Evolutionary conservation across 1,140 invertebrate genomes (phyloP).

Genomic region (Scaptomyza montana): DNA sequence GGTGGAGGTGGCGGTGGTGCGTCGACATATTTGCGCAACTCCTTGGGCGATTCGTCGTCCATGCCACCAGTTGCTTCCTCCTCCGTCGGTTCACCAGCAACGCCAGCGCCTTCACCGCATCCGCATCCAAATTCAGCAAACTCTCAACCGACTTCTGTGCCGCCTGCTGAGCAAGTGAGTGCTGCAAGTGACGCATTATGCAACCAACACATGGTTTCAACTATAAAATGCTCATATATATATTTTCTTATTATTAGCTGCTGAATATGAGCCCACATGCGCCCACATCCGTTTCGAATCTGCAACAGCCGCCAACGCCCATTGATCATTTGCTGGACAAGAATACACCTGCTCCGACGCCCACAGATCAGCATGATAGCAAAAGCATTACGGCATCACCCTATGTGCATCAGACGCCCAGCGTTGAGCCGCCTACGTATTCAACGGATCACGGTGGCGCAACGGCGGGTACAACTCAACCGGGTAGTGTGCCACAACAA

Average conservation of each 20-base stretch:
- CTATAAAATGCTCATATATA: slow-evolving; percentile 14
- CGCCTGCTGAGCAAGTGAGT: slow-evolving; percentile 87
- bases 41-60: slow-evolving; percentile 83
- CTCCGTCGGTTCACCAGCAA: slow-evolving; percentile 89
- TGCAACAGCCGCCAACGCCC: slow-evolving; percentile 80
- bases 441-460: slow-evolving; percentile 40
- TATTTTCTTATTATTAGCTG: slow-evolving; percentile 41
- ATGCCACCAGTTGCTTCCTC: slow-evolving; percentile 84
- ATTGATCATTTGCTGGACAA: slow-evolving; percentile 83
- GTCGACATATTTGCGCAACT: slow-evolving; percentile 87
- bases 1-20: slow-evolving; percentile 82
- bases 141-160: slow-evolving; percentile 89
- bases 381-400: slow-evolving; percentile 83
- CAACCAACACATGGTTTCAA: not conserved
- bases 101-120: slow-evolving; percentile 90
- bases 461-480: slow-evolving; percentile 15
- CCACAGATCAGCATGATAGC: slow-evolving; percentile 82
- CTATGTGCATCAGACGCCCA: slow-evolving; percentile 79
- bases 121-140: slow-evolving; percentile 90
- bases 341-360: slow-evolving; percentile 82
- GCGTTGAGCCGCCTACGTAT: slow-evolving; percentile 78
- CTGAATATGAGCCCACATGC: slow-evolving; percentile 79
- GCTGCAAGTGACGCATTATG: slow-evolving; percentile 85
- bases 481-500: slow-evolving; percentile 63
- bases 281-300: slow-evolving; percentile 81